Percentiles rank a stretch among this genome's conserved stretches.
These are phyloP conservation scores for Dendrocincla fuliginosa DNA, from an alignment of 2,797 vertebrate species.

Conservation along the genomic window DNA sequence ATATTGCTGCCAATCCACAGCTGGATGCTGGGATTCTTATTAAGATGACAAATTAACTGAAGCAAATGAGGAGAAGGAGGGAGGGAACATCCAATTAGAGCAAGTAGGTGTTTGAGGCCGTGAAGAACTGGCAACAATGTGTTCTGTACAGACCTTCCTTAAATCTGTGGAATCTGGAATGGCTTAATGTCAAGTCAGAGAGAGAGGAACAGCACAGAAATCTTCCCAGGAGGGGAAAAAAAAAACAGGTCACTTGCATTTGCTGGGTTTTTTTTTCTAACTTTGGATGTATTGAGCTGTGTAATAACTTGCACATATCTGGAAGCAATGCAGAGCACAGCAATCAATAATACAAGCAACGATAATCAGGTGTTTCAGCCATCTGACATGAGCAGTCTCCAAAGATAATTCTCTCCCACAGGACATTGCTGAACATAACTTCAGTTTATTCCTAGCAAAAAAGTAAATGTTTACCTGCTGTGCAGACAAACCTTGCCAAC, in stretches of 20 bases:
- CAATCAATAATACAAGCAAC: conserved; percentile 62
- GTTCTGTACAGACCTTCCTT: neutral
- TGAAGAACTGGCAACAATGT: neutral
- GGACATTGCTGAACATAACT: conserved; percentile 37
- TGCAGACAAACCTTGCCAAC: neutral
- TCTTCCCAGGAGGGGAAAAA: neutral
- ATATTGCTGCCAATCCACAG: neutral
- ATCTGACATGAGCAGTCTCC: conserved; percentile 56
- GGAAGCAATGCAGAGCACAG: conserved; percentile 49
- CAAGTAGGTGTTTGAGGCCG: neutral
- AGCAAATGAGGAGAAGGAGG: neutral
- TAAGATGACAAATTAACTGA: neutral
- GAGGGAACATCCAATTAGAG: neutral
- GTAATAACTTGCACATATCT: conserved; percentile 60
- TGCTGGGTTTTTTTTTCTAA: neutral
- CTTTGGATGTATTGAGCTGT: conserved; percentile 56
- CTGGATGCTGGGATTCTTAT: neutral
- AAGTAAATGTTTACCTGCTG: neutral
- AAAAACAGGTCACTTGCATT: conserved; percentile 20
- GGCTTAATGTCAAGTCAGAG: neutral
- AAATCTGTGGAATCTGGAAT: neutral
- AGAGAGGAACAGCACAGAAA: neutral
- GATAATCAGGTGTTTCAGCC: conserved; percentile 57
- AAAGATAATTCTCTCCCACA: conserved; percentile 57
- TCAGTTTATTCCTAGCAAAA: conserved; percentile 35